Base-by-base conservation (phyloP, 2,113 vertebrate genomes). In the Paratilapia polleni region DNA sequence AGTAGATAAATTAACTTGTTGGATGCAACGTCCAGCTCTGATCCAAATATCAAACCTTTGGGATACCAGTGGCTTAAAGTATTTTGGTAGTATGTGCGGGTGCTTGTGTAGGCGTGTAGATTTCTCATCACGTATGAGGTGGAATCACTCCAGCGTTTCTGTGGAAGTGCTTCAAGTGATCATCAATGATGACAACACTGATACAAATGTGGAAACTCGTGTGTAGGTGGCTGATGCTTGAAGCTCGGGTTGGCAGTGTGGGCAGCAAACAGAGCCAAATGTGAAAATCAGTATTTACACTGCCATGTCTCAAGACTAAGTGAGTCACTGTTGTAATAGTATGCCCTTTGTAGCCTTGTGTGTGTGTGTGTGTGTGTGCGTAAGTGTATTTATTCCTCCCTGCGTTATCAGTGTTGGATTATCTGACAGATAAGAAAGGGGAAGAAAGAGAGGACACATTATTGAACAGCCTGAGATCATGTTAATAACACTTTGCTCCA, bases 211-310 rank as follows among this genome's bases (percentile, higher is more conserved):
- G 17, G 34, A 22, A 34, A 15, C n/a, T 56, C 9, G 1, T 12
- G 9, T 22, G 88, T 85, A 38, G 87, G 86, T 22, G 88, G 84
- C 4, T 77, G 70, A 26, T 59, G 43, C 54, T 77, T 8, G 4
- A 77, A 79, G 88, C 14, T 47, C 56, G 8, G 58, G 7, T 63
- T 81, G 77, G 12, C 38, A 56, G 26, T 22, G 74, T 82, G 63
- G 83, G 83, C 66, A 60, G 78, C 43, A 5, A 47, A 47, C 24
- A 12, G 26, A 12, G 47, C 68, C 58, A 83, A 64, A 86, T 77
- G 70, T 61, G 31, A 89, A 87, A 89, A 88, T 86, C 57, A 82
- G 63, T 84, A 81, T 92, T 92, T 90, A 89, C 84, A 74, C 84
- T 82, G 61, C 60, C 36, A 22, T 54, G 66, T 85, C 87, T 87